A percentile compares a stretch with the other conserved stretches of the same genome.
These are phyloP conservation scores for Dendrolimus pini DNA, from an alignment of 2,888 invertebrate species.

Conservation along the genomic window DNA sequence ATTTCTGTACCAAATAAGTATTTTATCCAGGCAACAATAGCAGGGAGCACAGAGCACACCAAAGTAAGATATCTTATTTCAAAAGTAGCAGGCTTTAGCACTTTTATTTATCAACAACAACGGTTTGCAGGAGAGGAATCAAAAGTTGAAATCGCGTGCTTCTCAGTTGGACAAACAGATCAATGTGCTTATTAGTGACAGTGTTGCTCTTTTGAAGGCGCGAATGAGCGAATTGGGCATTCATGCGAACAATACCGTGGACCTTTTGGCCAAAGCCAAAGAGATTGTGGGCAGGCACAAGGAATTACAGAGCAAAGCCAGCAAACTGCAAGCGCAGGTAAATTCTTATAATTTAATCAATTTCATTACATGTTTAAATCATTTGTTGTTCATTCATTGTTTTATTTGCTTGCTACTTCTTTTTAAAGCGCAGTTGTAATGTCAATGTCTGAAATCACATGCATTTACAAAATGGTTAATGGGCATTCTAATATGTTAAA, in stretches of 20 bases:
- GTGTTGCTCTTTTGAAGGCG: conserved; percentile 90
- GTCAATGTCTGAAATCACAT: too few relatives aligned
- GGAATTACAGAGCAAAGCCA: conserved; percentile 92
- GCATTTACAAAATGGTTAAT: too few relatives aligned
- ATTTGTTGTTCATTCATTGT: too few relatives aligned
- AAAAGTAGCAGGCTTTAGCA: conserved; percentile 4
- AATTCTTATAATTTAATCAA: conserved; percentile 14
- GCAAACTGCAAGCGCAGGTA: conserved; percentile 90
- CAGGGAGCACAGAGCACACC: too few relatives aligned
- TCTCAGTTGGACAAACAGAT: conserved; percentile 96
- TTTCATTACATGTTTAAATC: too few relatives aligned
- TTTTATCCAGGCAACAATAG: too few relatives aligned
- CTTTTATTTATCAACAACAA: conserved; percentile 17
- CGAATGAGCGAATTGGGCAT: conserved; percentile 95
- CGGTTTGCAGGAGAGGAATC: conserved; percentile 81
- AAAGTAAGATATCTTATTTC: too few relatives aligned
- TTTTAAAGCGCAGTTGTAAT: too few relatives aligned
- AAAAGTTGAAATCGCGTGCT: conserved; percentile 87
- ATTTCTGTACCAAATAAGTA: too few relatives aligned
- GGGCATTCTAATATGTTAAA: too few relatives aligned
- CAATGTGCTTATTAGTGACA: conserved; percentile 92
- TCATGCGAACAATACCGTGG: conserved; percentile 89
- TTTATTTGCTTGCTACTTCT: too few relatives aligned
- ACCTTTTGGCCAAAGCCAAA: conserved; percentile 90
- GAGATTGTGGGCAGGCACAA: conserved; percentile 96